Evolutionary conservation across 2,888 invertebrate species (phyloP).

Genomic region (Heliconius ethilla): DNA sequence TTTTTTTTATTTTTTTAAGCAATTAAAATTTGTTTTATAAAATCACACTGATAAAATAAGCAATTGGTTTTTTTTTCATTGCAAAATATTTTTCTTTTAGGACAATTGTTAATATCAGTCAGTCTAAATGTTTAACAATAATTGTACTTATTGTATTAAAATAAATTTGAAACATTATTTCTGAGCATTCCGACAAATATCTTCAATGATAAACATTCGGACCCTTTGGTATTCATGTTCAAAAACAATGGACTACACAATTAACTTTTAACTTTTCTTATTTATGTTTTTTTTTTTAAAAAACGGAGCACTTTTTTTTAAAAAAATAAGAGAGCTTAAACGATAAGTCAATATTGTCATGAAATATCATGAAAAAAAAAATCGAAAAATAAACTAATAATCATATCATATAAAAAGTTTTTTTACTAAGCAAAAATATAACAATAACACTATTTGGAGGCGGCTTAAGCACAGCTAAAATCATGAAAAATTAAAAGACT

Average conservation of each 20-base stretch:
- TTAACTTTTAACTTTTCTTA: no score
- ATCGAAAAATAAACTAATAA: not conserved
- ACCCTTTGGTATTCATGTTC: not conserved
- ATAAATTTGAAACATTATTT: slow-evolving; percentile 10
- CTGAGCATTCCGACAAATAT: slow-evolving; percentile 11
- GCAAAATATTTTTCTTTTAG: not conserved
- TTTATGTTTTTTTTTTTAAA: not conserved
- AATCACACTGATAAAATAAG: not conserved
- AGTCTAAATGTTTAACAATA: not conserved
- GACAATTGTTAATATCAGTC: not conserved
- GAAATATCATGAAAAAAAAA: slow-evolving; percentile 10
- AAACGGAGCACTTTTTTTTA: not conserved
- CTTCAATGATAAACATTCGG: not conserved
- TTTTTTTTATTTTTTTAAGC: not conserved
- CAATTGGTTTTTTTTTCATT: not conserved
- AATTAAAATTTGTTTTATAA: not conserved
- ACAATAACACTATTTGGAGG: not conserved
- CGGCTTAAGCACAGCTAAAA: no score
- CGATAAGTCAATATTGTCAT: slow-evolving; percentile 5
- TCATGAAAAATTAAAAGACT: no score
- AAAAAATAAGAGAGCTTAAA: slow-evolving; percentile 7
- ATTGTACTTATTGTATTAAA: not conserved
- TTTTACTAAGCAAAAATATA: not conserved
- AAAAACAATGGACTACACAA: not conserved
- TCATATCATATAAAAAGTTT: not conserved